A percentile compares a stretch with the other conserved stretches of the same genome.
Evolutionary conservation across 1,140 invertebrate species (phyloP).

Genomic region (Mycetomoellerius zeteki): DNA sequence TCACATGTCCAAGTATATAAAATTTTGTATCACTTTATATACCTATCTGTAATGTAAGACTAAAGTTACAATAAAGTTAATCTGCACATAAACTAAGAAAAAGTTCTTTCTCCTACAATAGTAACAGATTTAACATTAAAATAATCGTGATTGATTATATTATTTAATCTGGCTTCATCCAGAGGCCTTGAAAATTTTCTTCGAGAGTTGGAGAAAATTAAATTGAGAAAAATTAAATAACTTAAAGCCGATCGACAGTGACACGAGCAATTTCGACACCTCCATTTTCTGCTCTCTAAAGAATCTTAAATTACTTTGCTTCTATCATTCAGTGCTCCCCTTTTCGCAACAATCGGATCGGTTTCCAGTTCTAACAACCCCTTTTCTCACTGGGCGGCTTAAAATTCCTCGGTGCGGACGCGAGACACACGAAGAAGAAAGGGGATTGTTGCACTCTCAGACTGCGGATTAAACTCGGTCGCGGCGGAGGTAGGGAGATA

Average conservation of each 20-base stretch:
- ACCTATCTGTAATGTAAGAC: too few relatives aligned
- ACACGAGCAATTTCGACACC: conserved; percentile 27
- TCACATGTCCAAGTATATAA: not conserved
- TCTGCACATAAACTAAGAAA: too few relatives aligned
- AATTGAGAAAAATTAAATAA: not conserved
- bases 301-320: conserved; percentile 42
- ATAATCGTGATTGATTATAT: not conserved
- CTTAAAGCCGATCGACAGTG: not conserved
- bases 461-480: conserved; percentile 70
- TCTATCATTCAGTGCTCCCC: conserved; percentile 2
- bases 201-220: not conserved
- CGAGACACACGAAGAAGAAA: conserved; percentile 64
- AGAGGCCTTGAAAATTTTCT: not conserved
- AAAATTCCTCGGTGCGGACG: conserved; percentile 59
- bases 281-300: not conserved
- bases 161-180: not conserved
- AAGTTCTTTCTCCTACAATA: not conserved
- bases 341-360: conserved; percentile 40
- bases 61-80: too few relatives aligned
- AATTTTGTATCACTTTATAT: not conserved
- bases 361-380: conserved; percentile 50
- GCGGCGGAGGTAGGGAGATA: not conserved
- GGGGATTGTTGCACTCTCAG: conserved; percentile 73
- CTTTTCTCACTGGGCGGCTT: conserved; percentile 37
- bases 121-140: not conserved